Evolutionary conservation across 1,140 invertebrate species (phyloP).

Genomic region (Tribolium madens): DNA sequence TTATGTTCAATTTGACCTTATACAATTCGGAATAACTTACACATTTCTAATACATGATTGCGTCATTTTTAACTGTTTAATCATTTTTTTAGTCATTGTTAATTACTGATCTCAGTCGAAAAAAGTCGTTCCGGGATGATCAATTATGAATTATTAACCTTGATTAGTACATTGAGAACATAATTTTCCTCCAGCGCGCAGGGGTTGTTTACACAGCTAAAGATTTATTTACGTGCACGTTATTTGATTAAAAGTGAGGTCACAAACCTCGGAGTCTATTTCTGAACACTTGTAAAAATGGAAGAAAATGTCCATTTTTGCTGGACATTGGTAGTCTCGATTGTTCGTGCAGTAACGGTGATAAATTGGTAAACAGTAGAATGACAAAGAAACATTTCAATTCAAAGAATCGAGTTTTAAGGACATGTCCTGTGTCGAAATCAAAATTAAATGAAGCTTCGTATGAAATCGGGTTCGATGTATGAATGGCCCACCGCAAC

Average conservation of each 20-base stretch:
- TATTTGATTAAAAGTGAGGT: not conserved
- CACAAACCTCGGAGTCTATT: not conserved
- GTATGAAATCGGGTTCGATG: constrained; percentile 1
- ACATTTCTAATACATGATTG: not conserved
- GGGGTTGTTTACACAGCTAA: not conserved
- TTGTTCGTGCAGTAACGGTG: not conserved
- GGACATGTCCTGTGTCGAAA: not conserved
- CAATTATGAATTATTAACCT: not conserved
- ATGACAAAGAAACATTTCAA: not conserved
- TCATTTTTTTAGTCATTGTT: too few species aligned
- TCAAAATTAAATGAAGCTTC: not conserved
- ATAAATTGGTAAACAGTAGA: not conserved
- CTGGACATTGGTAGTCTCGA: not conserved
- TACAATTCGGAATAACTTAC: constrained; percentile 4
- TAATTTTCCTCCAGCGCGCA: not conserved
- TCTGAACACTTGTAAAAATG: not conserved
- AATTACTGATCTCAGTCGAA: not conserved
- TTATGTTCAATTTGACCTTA: constrained; percentile 10
- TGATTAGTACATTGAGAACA: not conserved
- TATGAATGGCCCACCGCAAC: constrained; percentile 13
- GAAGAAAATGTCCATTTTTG: not conserved
- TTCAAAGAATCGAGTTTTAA: not conserved
- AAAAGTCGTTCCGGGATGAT: not conserved
- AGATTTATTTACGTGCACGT: not conserved
- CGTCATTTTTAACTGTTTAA: not conserved